Evolutionary conservation across 1,140 invertebrate species (phyloP), one percentile per base, ranked within the genome.

Genomic region (Potamilus streckersoni): DNA sequence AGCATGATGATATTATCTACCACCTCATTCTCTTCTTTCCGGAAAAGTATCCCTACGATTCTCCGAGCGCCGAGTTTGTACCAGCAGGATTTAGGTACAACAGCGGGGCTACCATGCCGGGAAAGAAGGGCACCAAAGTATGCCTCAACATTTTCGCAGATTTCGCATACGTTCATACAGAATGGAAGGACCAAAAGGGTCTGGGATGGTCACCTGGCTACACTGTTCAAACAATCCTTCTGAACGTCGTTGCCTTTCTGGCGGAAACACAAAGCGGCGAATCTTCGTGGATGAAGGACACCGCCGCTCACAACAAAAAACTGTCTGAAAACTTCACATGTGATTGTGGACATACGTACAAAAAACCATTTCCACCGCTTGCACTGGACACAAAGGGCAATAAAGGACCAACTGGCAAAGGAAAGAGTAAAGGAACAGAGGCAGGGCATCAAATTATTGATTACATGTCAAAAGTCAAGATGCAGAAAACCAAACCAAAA

Each of bases 21-120:
- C 85, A 87, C 61, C 78, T 87, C 1, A 72, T 87, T 20, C 69
- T 87, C 0, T 82, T 82, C 67, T 81, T 87, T 64, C 81, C 85
- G 14, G 72, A 83, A 23, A 82, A 85, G n/a, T 87, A 87, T 62
- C 85, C 85, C 0, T 87, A 83, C 70, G 79, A 81, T 15, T 83
- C 83, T 17, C 85, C 85, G 17, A 87, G 84, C 71, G 85, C 85
- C 8, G 85, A 87, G 59, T 87, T 87, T 75, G 82, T 87, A 31
- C 85, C 85, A n/a, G 69, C 65, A 2, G 84, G 85, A 1, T 87
- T 85, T 62, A 78, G 66, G 49, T 85, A 83, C 73, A 84, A 80
- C 74, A 80, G 84, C 63, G 85, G 85, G n/a, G 85, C 85, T 17
- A 83, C 83, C 11, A 84, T 79, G 68, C 76, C 71, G 4, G 85